Conservation (phyloP, 2,797 vertebrate genomes). For the Rhadinocentrus ornatus region DNA sequence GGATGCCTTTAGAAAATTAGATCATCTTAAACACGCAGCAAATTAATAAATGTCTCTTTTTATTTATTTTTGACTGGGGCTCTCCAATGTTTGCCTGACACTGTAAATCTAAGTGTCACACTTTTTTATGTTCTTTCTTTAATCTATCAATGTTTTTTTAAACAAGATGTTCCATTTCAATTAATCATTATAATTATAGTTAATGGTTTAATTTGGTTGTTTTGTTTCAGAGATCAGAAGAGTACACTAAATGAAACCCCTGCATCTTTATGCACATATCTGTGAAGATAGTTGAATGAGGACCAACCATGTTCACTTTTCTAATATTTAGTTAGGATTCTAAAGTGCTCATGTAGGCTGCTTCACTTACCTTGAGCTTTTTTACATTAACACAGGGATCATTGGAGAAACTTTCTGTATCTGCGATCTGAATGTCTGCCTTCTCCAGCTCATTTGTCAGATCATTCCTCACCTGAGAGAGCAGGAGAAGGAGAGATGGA, state of each 20-base stretch:
- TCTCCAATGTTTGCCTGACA: neutral
- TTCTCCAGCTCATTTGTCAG: slow-evolving; percentile 95
- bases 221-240: no score
- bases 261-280: neutral
- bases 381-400: slow-evolving; percentile 98
- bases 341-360: neutral
- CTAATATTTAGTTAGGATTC: neutral
- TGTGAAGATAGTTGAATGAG: neutral
- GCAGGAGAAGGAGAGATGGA: neutral
- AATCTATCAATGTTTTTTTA: neutral
- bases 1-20: neutral
- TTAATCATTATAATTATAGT: neutral
- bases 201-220: neutral
- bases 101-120: neutral
- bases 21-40: neutral
- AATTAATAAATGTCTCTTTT: neutral
- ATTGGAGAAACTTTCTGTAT: slow-evolving; percentile 98
- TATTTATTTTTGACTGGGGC: neutral
- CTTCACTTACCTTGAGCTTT: slow-evolving; percentile 94
- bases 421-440: slow-evolving; percentile 96
- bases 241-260: neutral
- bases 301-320: neutral
- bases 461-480: slow-evolving; percentile 94
- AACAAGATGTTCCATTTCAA: neutral
- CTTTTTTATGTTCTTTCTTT: no score